Percentiles rank a stretch among this genome's conserved stretches.
Evolutionary conservation across 2,888 invertebrate species (phyloP).

Genomic region (Biston betularia): DNA sequence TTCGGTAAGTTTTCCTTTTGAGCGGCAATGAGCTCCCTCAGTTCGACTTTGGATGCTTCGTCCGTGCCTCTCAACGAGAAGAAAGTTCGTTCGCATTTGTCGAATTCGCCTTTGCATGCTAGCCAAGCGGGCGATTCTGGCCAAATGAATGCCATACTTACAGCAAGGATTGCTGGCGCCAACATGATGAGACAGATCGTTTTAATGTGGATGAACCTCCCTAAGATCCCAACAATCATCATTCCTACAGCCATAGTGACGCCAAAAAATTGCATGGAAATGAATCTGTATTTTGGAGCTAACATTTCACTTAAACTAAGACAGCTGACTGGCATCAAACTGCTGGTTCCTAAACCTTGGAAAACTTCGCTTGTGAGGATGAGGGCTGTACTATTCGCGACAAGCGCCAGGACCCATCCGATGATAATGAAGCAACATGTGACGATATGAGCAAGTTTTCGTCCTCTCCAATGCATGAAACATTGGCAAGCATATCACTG

Average conservation of each 20-base stretch:
- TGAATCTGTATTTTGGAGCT: constrained; percentile 33
- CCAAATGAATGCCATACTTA: constrained; percentile 38
- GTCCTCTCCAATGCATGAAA: constrained; percentile 44
- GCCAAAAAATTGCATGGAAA: constrained; percentile 35
- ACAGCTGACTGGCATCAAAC: constrained; percentile 32
- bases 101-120: constrained; percentile 43
- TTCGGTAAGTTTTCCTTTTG: constrained; percentile 32
- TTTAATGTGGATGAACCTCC: constrained; percentile 37
- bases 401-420: constrained; percentile 35
- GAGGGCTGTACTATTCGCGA: constrained; percentile 18
- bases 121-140: constrained; percentile 48
- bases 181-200: constrained; percentile 38
- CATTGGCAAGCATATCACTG: constrained; percentile 34
- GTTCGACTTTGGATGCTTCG: constrained; percentile 35
- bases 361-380: constrained; percentile 38
- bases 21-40: constrained; percentile 31
- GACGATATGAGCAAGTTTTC: constrained; percentile 36
- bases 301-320: constrained; percentile 41
- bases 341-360: constrained; percentile 39
- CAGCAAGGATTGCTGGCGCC: constrained; percentile 27
- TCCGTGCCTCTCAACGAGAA: constrained; percentile 41
- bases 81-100: constrained; percentile 41
- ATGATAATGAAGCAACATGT: constrained; percentile 31
- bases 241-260: constrained; percentile 33
- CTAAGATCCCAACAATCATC: constrained; percentile 32